These are phyloP conservation scores for Megalopta genalis DNA, from an alignment of 1,140 invertebrate species.

Conservation along the genomic window DNA sequence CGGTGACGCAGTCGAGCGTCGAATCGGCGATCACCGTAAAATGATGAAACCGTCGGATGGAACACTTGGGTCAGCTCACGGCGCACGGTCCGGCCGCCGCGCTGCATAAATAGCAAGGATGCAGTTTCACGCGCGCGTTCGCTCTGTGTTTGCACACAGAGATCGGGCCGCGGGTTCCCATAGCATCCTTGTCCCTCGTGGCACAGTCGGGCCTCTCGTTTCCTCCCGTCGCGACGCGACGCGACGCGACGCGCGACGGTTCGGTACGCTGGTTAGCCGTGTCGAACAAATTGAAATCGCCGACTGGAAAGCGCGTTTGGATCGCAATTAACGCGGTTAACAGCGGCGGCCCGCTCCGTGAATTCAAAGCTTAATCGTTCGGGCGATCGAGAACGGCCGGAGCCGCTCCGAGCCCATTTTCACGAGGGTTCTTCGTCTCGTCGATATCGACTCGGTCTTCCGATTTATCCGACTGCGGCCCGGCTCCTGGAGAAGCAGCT, in stretches of 20 bases:
- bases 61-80: constrained; percentile 1
- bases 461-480: no score
- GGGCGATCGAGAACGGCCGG: constrained; percentile 25
- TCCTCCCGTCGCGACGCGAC: background rate
- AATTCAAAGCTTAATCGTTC: constrained; percentile 40
- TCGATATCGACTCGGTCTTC: background rate
- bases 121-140: constrained; percentile 1
- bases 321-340: constrained; percentile 62
- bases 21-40: background rate
- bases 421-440: background rate
- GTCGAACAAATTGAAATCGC: constrained; percentile 61
- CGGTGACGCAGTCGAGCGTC: background rate
- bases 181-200: constrained; percentile 16
- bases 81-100: background rate
- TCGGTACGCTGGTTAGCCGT: constrained; percentile 19
- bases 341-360: background rate
- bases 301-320: constrained; percentile 49
- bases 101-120: constrained; percentile 11
- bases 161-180: no score
- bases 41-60: background rate
- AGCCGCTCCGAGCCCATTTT: background rate
- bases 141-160: background rate
- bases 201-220: background rate
- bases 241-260: background rate
- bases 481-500: no score